Percentiles rank a stretch among this genome's conserved stretches.
Conservation (phyloP, 2,888 invertebrate species). For the Andrena trimmerana region DNA sequence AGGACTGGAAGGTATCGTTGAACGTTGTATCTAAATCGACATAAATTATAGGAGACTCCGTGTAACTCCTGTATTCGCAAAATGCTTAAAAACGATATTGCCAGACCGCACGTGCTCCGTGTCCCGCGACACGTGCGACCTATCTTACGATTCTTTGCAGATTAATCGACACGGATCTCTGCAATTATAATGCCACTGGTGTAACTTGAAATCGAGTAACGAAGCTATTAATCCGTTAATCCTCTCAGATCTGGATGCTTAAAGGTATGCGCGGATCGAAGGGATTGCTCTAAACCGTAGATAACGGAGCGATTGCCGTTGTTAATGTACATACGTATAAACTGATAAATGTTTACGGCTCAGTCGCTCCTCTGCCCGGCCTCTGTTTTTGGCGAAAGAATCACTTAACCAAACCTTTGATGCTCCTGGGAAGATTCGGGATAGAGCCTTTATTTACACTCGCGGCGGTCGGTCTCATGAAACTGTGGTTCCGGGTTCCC, state of each 20-base stretch:
- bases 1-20: slow-evolving; percentile 29
- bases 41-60: slow-evolving; percentile 31
- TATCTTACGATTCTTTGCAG: not conserved
- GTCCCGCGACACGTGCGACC: not conserved
- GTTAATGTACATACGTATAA: not conserved
- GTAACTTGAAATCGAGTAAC: slow-evolving; percentile 4
- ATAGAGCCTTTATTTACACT: slow-evolving; percentile 90
- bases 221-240: not conserved
- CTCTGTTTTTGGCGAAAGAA: not conserved
- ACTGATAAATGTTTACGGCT: not conserved
- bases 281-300: slow-evolving; percentile 2
- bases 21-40: slow-evolving; percentile 25
- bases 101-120: not conserved
- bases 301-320: no score
- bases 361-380: not conserved
- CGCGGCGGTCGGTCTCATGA: slow-evolving; percentile 95
- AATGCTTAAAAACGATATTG: not conserved
- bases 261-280: not conserved
- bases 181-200: slow-evolving; percentile 22
- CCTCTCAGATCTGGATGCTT: not conserved
- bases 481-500: slow-evolving; percentile 85
- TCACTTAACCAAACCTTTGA: slow-evolving; percentile 80
- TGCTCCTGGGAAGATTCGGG: slow-evolving; percentile 82
- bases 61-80: slow-evolving; percentile 13
- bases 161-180: not conserved